Base-by-base conservation (phyloP, 1,140 invertebrate genomes). In the Akabosia matsudoensis region DNA sequence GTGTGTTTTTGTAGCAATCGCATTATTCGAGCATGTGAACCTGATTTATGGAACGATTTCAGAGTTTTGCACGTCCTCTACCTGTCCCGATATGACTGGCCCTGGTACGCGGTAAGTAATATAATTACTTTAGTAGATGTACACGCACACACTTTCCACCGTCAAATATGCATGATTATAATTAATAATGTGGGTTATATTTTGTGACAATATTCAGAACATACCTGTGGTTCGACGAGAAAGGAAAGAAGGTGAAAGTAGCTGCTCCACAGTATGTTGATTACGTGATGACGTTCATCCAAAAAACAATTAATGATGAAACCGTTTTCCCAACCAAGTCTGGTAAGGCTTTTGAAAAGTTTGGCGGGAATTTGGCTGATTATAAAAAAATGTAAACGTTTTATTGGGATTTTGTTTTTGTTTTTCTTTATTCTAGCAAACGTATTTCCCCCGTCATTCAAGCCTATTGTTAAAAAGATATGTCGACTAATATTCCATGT, bases 221-320 rank as follows among this genome's bases (percentile, higher is more conserved):
- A 84, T 99, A 97, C 89, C 90, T 95, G 83, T 99, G 96, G 97
- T 94, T 96, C 87, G 97, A 99, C 87, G 96, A 98, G 85, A 97
- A 97, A 87, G 96, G 97, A 67, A 98, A 98, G 88, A 98, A 98
- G 87, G 94, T 92, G 70, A 93, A 95, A 86, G 93, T 97, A 82
- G 92, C 96, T 79, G 96, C 96, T 78, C 95, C 96, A 79, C 96
- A 98, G 87, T 99, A 98, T 87, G 93, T 98, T 86, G 97, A 99
- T 88, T 98, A 97, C 88, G 95, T 97, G 83, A 98, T 98, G 94
- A 97, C 96, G 70, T 97, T 93, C 87, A 96, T 94, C 79, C 96
- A 98, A 86, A 96, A 96, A 87, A 97, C 94, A 82, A 92, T 98
- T 86, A 96, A 92, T 86, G 96, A 99, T 87, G 96, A 98, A 89